phyloP scores from a whole-genome alignment of 2,113 vertebrate genomes.

The Megaceryle torquata region DNA sequence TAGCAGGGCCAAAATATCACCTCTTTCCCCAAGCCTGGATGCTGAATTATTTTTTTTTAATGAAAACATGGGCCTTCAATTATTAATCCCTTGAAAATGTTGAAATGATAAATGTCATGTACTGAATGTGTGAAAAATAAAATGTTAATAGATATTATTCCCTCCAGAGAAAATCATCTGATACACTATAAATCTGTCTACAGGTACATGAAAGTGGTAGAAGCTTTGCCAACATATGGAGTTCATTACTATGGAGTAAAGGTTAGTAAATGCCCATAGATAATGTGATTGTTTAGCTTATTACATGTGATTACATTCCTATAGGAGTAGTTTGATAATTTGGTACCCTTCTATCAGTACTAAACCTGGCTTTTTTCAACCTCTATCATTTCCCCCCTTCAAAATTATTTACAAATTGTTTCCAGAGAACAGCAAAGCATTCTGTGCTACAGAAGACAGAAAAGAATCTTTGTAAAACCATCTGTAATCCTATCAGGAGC shows the following conservation, averaged over 20 bases:
- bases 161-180: conserved; percentile 28
- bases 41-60: background rate
- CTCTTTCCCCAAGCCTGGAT: background rate
- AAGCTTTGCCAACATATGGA: conserved; percentile 94
- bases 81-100: background rate
- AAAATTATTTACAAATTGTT: background rate
- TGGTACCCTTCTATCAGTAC: background rate
- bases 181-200: conserved; percentile 55
- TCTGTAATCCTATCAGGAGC: background rate
- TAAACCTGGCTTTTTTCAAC: conserved; percentile 8
- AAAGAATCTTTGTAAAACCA: background rate
- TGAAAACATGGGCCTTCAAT: background rate
- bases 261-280: conserved; percentile 75
- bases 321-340: conserved; percentile 4
- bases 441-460: background rate
- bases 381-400: background rate
- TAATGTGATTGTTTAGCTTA: conserved; percentile 21
- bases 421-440: background rate
- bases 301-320: conserved; percentile 18
- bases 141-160: conserved; percentile 8
- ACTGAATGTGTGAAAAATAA: background rate
- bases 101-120: background rate
- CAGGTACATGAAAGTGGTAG: conserved; percentile 95
- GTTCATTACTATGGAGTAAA: conserved; percentile 98
- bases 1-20: background rate